A percentile compares a stretch with the other conserved stretches of the same genome.
Evolutionary conservation across 2,888 invertebrate species (phyloP).

Genomic region (Synergus umbraculus): DNA sequence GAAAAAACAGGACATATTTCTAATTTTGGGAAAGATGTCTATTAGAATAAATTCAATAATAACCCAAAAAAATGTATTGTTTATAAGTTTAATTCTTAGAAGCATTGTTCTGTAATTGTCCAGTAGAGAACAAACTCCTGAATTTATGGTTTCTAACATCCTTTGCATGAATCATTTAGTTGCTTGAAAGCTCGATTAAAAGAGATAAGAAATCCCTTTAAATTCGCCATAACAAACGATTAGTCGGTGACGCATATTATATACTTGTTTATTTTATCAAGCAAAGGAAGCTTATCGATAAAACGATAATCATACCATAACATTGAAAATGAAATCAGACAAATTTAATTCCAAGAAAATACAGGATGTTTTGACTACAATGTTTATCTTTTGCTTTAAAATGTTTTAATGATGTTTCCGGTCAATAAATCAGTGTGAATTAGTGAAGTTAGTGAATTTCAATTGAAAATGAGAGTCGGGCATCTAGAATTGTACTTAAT

Average conservation of each 20-base stretch:
- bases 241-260: neutral
- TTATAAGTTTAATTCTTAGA: too few species aligned
- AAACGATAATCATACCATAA: neutral
- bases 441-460: too few species aligned
- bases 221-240: neutral
- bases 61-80: too few species aligned
- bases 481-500: too few species aligned
- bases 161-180: neutral
- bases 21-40: too few species aligned
- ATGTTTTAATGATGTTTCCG: too few species aligned
- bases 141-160: neutral
- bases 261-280: neutral
- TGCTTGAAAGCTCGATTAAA: too few species aligned
- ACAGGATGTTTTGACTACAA: neutral
- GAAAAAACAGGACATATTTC: neutral
- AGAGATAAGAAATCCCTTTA: neutral
- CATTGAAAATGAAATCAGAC: neutral
- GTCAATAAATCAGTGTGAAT: neutral
- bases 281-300: neutral
- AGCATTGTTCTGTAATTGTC: neutral
- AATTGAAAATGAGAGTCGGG: too few species aligned
- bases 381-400: neutral
- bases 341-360: neutral
- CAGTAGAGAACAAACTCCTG: neutral
- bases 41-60: too few species aligned